phyloP scores from a whole-genome alignment of 2,888 invertebrate genomes.

The Eudemis profundana region DNA sequence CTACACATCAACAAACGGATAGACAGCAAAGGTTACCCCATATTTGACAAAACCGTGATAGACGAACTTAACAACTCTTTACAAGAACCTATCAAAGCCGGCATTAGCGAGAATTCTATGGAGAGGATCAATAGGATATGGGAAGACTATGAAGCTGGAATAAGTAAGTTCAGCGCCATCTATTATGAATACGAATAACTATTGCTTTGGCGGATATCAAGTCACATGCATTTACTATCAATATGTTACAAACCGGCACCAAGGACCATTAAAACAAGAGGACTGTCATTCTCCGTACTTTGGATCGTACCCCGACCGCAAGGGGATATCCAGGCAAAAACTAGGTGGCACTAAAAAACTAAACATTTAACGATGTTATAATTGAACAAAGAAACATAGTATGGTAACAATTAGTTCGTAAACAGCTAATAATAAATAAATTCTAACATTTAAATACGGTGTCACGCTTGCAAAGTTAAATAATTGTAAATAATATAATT shows the following conservation, averaged over 20 bases:
- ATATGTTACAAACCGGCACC: not conserved
- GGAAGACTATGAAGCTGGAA: conserved; percentile 72
- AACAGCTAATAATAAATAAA: too few species aligned
- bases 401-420: too few species aligned
- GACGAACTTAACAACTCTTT: conserved; percentile 62
- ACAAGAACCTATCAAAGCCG: conserved; percentile 62
- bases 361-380: too few species aligned
- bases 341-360: too few species aligned
- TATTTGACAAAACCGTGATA: conserved; percentile 73
- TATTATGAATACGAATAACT: not conserved
- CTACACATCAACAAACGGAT: conserved; percentile 78
- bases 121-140: conserved; percentile 74
- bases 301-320: too few species aligned
- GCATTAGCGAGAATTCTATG: conserved; percentile 65
- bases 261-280: not conserved
- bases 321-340: too few species aligned
- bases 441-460: too few species aligned
- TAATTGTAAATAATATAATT: too few species aligned
- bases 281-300: too few species aligned
- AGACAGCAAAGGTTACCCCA: conserved; percentile 75
- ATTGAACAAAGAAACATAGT: too few species aligned
- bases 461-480: too few species aligned
- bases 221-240: not conserved
- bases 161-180: conserved; percentile 66
- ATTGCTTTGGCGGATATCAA: not conserved